Base-by-base conservation (phyloP, 2,797 vertebrate genomes). In the Eupleurogrammus muticus region DNA sequence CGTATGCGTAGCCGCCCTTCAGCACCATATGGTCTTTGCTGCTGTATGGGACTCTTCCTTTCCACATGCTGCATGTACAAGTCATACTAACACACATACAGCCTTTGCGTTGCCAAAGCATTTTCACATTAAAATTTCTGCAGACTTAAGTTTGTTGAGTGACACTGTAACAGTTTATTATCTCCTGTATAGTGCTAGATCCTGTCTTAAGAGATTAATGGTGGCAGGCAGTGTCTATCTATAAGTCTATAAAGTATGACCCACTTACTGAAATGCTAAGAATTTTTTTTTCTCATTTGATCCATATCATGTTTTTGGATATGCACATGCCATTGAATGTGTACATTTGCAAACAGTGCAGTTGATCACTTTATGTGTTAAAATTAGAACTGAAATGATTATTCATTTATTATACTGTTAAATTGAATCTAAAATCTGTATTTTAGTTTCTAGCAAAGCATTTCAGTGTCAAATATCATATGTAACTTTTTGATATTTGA, bases 11-110 rank as follows among this genome's bases (percentile, higher is more conserved):
- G 49, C 68, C 0, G 60, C 61, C 60, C 80, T 73, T 83, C 73
- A 59, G 52, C 79, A 81, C 87, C 90, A 90, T 90, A 90, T 93
- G 90, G 82, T 80, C 73, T 77, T 86, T 88, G 85, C 54, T 85
- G 86, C 76, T 84, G 82, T 72, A 70, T 42, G 12, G 58, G 47
- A 70, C 53, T 1, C 1, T 59, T 59, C 54, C 54, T 70, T 71
- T 17, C 42, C 62, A 52, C 64, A 65, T 66, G 38, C 57, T 66
- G 57, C 46, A 75, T 75, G 12, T 53, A 54, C 16, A 48, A 48
- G 50, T 64, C 80, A 58, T 40, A 58, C 71, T 44, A 69, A 70
- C 40, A 65, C 65, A 69, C 49, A 66, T 46, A 50, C 62, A 66
- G 20, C 57, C 69, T 55, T n/a, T n/a, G n/a, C n/a, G n/a, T n/a